A percentile compares a stretch with the other conserved stretches of the same genome.
These are phyloP conservation scores for Acyrthosiphon pisum DNA, from an alignment of 1,140 invertebrate species.

Conservation along the genomic window DNA sequence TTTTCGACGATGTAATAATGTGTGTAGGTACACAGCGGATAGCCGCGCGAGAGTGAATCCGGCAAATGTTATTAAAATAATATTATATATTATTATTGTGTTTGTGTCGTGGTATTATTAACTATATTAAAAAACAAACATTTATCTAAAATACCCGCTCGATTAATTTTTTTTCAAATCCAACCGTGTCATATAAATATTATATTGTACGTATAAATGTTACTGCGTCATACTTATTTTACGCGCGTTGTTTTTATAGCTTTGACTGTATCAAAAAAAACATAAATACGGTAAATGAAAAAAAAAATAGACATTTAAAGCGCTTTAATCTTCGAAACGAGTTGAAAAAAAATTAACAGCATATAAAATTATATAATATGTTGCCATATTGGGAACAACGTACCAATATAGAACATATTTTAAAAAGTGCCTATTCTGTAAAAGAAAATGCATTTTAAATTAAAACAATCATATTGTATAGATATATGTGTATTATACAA, in stretches of 20 bases:
- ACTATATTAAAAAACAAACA: neutral
- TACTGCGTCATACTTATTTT: neutral
- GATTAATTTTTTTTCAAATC: neutral
- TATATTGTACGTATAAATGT: neutral
- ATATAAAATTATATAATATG: neutral
- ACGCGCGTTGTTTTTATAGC: neutral
- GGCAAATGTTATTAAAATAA: neutral
- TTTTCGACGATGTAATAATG: neutral
- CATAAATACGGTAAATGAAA: neutral
- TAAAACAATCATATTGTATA: neutral
- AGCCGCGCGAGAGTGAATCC: neutral
- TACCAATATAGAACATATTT: neutral
- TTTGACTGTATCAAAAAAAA: neutral
- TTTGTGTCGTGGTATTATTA: too few relatives aligned
- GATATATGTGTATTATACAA: neutral
- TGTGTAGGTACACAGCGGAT: too few relatives aligned
- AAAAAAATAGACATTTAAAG: neutral
- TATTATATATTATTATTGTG: too few relatives aligned
- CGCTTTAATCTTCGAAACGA: neutral
- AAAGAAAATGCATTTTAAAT: neutral
- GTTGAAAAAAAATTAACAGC: neutral
- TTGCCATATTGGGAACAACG: neutral
- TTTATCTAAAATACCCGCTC: neutral
- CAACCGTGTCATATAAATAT: neutral
- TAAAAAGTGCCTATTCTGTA: neutral